phyloP scores from a whole-genome alignment of 2,797 vertebrate species.

The Gambusia yucatana region DNA sequence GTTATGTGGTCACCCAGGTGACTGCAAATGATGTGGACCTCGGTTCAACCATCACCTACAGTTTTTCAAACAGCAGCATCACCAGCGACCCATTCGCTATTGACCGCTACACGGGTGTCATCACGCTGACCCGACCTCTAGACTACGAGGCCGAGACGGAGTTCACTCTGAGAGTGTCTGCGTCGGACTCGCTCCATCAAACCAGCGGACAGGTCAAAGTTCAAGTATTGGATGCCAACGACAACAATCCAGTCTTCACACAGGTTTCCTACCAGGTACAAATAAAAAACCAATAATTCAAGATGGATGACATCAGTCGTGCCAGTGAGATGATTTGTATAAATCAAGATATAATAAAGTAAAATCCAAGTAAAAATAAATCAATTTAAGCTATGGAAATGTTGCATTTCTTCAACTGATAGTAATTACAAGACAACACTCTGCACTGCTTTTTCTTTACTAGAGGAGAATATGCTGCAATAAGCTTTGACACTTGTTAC shows the following conservation, averaged over 20 bases:
- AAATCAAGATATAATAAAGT: too few relatives aligned
- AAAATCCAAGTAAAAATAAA: too few relatives aligned
- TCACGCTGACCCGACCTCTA: slow-evolving; percentile 81
- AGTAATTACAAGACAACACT: background rate
- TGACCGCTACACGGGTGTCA: slow-evolving; percentile 81
- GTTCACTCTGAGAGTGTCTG: slow-evolving; percentile 77
- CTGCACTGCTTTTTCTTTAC: background rate
- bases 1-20: slow-evolving; percentile 84
- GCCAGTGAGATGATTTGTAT: background rate
- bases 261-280: slow-evolving; percentile 89
- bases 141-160: slow-evolving; percentile 87
- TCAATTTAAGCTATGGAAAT: too few relatives aligned
- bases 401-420: background rate
- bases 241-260: slow-evolving; percentile 90
- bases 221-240: slow-evolving; percentile 88
- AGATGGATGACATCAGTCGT: background rate
- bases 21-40: slow-evolving; percentile 87
- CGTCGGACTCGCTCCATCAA: slow-evolving; percentile 88
- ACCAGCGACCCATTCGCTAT: slow-evolving; percentile 84
- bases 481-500: too few relatives aligned
- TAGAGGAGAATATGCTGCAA: too few relatives aligned
- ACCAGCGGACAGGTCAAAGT: slow-evolving; percentile 82
- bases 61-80: slow-evolving; percentile 78
- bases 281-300: background rate
- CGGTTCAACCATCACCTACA: slow-evolving; percentile 85